These are phyloP conservation scores for Stegastes partitus DNA, from an alignment of 2,113 vertebrate genomes.

Conservation along the genomic window DNA sequence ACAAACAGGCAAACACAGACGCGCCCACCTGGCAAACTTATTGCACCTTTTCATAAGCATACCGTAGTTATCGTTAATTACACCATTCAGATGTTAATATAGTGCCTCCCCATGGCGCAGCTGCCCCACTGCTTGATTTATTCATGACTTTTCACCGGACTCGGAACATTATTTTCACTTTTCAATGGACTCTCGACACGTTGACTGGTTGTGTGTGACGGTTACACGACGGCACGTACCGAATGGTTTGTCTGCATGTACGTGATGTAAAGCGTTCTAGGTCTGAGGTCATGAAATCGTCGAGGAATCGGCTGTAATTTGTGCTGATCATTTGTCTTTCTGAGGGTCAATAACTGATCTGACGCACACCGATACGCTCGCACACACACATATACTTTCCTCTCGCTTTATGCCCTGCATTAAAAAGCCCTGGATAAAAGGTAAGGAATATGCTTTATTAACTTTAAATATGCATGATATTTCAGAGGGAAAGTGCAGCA, in stretches of 20 bases:
- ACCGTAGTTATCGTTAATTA: slow-evolving; percentile 20
- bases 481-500: slow-evolving; percentile 83
- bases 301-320: slow-evolving; percentile 31
- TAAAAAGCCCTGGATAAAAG: slow-evolving; percentile 83
- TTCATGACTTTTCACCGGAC: slow-evolving; percentile 26
- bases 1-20: not conserved
- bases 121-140: slow-evolving; percentile 30
- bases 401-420: slow-evolving; percentile 64
- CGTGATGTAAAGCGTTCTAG: not conserved
- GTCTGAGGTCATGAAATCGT: slow-evolving; percentile 11
- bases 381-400: slow-evolving; percentile 17
- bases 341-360: slow-evolving; percentile 54
- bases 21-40: not conserved
- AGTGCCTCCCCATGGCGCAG: not conserved
- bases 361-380: slow-evolving; percentile 1
- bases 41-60: not conserved
- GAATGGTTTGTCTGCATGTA: slow-evolving; percentile 25
- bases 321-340: slow-evolving; percentile 30
- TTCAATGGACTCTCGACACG: not conserved
- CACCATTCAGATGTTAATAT: slow-evolving; percentile 25
- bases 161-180: slow-evolving; percentile 31
- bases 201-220: slow-evolving; percentile 1
- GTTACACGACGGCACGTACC: slow-evolving; percentile 1
- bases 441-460: slow-evolving; percentile 86
- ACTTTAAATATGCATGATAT: slow-evolving; percentile 88